Evolutionary conservation across 1,140 invertebrate genomes (phyloP), one percentile per base, ranked within the genome.

Genomic region (Ceratosolen fusciceps): DNA sequence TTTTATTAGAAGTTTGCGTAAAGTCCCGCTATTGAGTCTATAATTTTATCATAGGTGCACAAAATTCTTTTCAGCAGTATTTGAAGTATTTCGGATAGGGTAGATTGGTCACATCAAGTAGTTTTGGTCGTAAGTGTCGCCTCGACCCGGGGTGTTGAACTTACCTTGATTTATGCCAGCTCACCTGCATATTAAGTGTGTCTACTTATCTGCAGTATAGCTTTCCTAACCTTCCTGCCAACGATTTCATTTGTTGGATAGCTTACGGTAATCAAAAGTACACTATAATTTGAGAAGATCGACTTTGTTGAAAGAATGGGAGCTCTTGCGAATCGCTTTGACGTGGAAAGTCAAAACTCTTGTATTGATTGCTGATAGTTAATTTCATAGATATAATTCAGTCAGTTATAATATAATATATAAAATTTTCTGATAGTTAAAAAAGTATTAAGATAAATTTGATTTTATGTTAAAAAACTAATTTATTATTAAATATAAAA

Each of bases 151-250:
- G 72, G 54, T 54, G 24, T 73, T 76, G 47, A 56, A 78, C 67
- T 81, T 82, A 83, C 83, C 83, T 85, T 85, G 84, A 87, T 87
- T 87, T 87, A 86, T 83, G 80, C 80, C 62, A 79, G 83, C 74
- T 86, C 85, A 86, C 85, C 85, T 86, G 86, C 81, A 86, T 84
- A 84, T 86, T 83, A 86, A 83, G 79, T 82, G 83, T 85, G 82
- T 83, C 85, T 84, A 85, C 82, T 86, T 86, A 83, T 31, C 2
- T 1, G 16, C 26, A 21, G 56, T 49, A 54, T 76, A 72, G 83
- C 85, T 82, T 85, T 84, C 83, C 85, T 81, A 83, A 43, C 76
- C 80, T 24, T 10, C 2, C 34, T 52, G 68, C 76, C 47, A 82
- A 79, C 77, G 77, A 43, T 74, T 56, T 79, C 49, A 49, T 80